Evolutionary conservation across 2,113 vertebrate species (phyloP), one percentile per base, ranked within the genome.

Genomic region (Eulemur macaco): DNA sequence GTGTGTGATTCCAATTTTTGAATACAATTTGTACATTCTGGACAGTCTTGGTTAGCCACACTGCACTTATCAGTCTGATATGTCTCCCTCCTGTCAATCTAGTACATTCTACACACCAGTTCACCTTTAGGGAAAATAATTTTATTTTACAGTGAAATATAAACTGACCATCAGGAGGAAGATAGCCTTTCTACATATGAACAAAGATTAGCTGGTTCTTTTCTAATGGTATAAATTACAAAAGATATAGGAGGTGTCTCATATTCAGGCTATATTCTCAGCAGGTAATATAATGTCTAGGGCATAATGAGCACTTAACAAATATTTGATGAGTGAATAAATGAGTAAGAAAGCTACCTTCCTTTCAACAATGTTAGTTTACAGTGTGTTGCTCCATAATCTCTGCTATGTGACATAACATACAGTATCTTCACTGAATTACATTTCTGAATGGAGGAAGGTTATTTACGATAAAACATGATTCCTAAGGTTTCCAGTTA

Each of bases 91-190:
- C 45, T 54, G 3, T 8, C 34, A 39, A 9, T 47, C 6, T 25
- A 27, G 18, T 78, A 45, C 47, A 5, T 39, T 12, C 9, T 90
- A 31, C 12, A 9, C 6, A 15, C 39, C 13, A 25, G 56, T 50
- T n/a, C 14, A 52, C 64, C 9, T 6, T 77, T 7, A 0, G 0
- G 13, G 27, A 0, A 3, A 42, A 77, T 4, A 84, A 47, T 1
- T 4, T 0, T 45, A 80, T 10, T 12, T 50, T 50, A 39, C 84
- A 42, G 14, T 7, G 64, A 82, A 64, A 2, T 89, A 31, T 54
- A 42, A 10, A 39, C 2, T 63, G 54, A 52, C 1, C 54, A 12
- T 56, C 20, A 66, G 42, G 11, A 56, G 10, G 2, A 47, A 6
- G 39, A 56, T 11, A 68, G 64, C 34, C 64, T 66, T 66, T 66